Base-by-base conservation (phyloP, 2,113 vertebrate genomes). In the Corydoras sp. region DNA sequence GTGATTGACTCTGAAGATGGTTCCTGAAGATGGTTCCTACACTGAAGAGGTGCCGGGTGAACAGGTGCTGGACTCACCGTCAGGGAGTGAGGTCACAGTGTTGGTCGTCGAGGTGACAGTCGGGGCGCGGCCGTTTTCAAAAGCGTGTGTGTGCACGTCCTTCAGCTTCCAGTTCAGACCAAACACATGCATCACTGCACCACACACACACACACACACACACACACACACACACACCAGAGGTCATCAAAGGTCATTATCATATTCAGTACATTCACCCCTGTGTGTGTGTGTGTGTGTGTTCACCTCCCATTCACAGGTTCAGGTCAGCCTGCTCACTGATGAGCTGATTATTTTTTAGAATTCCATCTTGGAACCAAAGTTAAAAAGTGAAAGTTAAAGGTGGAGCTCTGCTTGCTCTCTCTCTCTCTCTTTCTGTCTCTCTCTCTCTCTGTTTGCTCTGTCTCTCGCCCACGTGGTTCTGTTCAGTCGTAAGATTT, bases 141-240 rank as follows among this genome's bases (percentile, higher is more conserved):
- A 94, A 3, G 92, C 89, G 84, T 93, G 91, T 77, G 92, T 92
- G 83, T 94, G 92, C 59, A 89, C 90, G 84, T 94, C 92, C 78
- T 93, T 92, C 68, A 94, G 84, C 81, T 94, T 93, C 93, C 93
- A 94, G 85, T 94, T 94, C 86, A 94, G 92, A 85, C 93, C 92
- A 87, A 94, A 92, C 2, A 94, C 89, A 85, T 94, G 92, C 93
- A 94, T 94, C 80, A 92, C 97, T 99, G 76, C 31, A 83, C 79
- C 76, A 87, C 31, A 69, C 54, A 67, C 7, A 60, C 13, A 79
- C 18, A 24, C 18, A 87, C 31, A 69, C 54, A 67, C 7, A 60
- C 13, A 79, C 18, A 24, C 18, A 67, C 55, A 64, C 55, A 24
- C 49, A 50, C 7, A 9, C 2, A 53, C 10, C 13, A 53, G 13